A percentile compares a stretch with the other conserved stretches of the same genome.
Conservation (phyloP, 2,888 invertebrate species). For the Thymelicus sylvestris region DNA sequence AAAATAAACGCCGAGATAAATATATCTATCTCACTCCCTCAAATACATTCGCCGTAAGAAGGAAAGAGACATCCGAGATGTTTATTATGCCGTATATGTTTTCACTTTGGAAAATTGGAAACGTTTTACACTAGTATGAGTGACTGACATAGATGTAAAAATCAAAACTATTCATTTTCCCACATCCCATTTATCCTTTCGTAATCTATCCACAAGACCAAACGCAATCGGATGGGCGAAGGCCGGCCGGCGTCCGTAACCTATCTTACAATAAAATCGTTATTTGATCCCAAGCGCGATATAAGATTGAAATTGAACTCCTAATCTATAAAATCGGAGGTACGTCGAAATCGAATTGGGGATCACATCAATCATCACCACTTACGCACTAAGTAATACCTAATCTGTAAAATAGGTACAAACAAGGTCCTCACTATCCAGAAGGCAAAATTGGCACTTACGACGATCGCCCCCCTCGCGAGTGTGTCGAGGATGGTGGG, state of each 20-base stretch:
- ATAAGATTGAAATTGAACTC: conserved; percentile 62
- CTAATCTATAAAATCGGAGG: conserved; percentile 25
- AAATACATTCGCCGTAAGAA: background rate
- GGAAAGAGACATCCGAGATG: too few species aligned
- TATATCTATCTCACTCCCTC: background rate
- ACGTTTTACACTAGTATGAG: background rate
- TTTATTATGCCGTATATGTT: too few species aligned
- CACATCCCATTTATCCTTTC: background rate
- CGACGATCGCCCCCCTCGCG: conserved; percentile 72
- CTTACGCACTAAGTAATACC: conserved; percentile 81
- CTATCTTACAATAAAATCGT: conserved; percentile 65
- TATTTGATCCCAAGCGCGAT: conserved; percentile 83
- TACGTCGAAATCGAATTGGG: conserved; percentile 27
- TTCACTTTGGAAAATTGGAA: too few species aligned
- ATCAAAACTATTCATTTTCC: background rate
- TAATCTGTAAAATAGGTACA: conserved; percentile 81
- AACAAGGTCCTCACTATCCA: conserved; percentile 83
- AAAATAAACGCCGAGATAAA: background rate
- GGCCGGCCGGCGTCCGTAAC: conserved; percentile 25
- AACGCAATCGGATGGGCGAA: conserved; percentile 14
- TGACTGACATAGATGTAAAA: background rate
- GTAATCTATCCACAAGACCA: conserved; percentile 6
- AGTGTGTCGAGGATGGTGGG: conserved; percentile 58
- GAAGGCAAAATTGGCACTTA: conserved; percentile 86
- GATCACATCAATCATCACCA: conserved; percentile 74